A percentile compares a stretch with the other conserved stretches of the same genome.
These are phyloP conservation scores for Centropus unirufus DNA, from an alignment of 2,113 vertebrate genomes.

Conservation along the genomic window DNA sequence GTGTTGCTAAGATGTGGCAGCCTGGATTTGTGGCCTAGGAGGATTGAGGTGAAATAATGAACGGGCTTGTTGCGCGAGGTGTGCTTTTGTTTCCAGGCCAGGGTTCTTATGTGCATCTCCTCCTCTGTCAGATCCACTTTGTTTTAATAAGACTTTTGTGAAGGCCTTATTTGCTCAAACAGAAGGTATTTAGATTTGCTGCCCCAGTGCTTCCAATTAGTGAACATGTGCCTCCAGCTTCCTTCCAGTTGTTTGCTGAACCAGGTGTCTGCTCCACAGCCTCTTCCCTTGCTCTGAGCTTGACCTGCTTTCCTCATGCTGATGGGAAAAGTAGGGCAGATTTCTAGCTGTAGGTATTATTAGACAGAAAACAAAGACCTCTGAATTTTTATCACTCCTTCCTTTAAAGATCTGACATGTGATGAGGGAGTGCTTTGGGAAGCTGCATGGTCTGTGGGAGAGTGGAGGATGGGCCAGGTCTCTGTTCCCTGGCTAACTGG, in stretches of 20 bases:
- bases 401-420: background rate
- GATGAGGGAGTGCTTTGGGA: background rate
- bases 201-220: constrained; percentile 1
- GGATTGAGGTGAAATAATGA: background rate
- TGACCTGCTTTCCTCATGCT: constrained; percentile 59
- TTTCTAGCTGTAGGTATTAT: constrained; percentile 49
- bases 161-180: constrained; percentile 4
- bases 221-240: background rate
- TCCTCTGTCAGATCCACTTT: background rate
- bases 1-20: background rate
- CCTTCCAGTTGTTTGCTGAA: constrained; percentile 43
- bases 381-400: background rate
- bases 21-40: background rate
- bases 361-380: constrained; percentile 22
- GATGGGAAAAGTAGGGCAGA: background rate
- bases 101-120: background rate
- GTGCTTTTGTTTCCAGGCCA: background rate
- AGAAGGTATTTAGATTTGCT: constrained; percentile 24
- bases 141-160: background rate
- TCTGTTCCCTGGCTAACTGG: background rate
- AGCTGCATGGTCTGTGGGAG: background rate
- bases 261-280: constrained; percentile 4
- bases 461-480: background rate
- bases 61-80: background rate
- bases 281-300: constrained; percentile 16